Evolutionary conservation across 2,113 vertebrate species (phyloP), one percentile per base, ranked within the genome.

Genomic region (Odontophorus gujanensis): DNA sequence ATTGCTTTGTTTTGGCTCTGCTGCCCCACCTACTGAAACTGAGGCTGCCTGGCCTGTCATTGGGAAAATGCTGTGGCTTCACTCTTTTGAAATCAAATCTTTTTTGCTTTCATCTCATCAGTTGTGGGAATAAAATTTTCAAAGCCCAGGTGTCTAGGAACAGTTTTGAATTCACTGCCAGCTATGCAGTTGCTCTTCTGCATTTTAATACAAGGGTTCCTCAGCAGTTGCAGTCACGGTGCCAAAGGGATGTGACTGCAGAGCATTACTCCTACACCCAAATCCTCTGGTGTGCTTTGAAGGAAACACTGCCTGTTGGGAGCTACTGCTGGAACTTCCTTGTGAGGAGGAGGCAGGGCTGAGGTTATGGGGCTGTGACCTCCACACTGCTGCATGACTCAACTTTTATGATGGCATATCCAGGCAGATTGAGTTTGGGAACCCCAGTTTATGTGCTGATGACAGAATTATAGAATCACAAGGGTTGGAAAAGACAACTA

Each of bases 131-230:
- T 93, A 87, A 85, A 87, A 95, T 87, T 93, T 89, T 74, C 86
- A 89, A 92, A 90, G 93, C 68, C 85, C 94, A 95, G 92, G 91
- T 96, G 96, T 82, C 78, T 91, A 91, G 81, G 91, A 58, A 91
- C 43, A 63, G 42, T 59, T 96, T 92, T 91, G 63, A 63, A 0
- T 40, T 57, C 89, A 74, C 90, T 69, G 85, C 28, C 85, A 90
- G 90, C 88, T 63, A 30, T 28, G 32, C 53, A 45, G 93, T 72
- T 91, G 75, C 82, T 80, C 59, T 20, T 40, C 45, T 45, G 62
- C 21, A 34, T 47, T 87, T 79, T 45, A 67, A 61, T 43, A 8
- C 5, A 3, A 28, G 73, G 26, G 57, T 32, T 86, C 61, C 86
- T 40, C 42, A 81, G 63, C 92, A 96, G 87, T 9, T 20, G 82